These are phyloP conservation scores for Chrysaora quinquecirrha DNA, from an alignment of 30 jellyfish, hydroid and myxozoan genomes.

Conservation along the genomic window DNA sequence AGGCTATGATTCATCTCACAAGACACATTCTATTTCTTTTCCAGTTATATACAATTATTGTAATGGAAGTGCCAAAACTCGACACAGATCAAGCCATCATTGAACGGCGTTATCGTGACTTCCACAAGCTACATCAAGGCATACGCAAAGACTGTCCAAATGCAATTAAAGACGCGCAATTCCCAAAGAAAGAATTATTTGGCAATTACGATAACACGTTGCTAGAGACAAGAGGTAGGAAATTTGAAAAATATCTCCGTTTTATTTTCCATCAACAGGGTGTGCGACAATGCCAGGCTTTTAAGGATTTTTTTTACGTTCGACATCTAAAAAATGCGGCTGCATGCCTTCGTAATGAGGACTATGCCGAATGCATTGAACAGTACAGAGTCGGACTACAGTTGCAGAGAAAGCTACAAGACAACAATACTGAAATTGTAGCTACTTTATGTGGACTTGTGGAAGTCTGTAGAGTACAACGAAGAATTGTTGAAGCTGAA, in stretches of 20 bases:
- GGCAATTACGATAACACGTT: constrained; percentile 59
- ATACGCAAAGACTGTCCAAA: constrained; percentile 79
- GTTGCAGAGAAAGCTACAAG: constrained; percentile 79
- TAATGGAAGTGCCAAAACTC: constrained; percentile 83
- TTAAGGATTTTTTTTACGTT: constrained; percentile 72
- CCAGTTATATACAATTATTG: constrained; percentile 75
- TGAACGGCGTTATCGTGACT: constrained; percentile 88
- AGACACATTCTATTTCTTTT: too few species aligned
- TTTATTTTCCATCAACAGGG: constrained; percentile 86
- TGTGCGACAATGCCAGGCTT: constrained; percentile 74
- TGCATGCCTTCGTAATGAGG: constrained; percentile 70
- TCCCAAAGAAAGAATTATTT: constrained; percentile 86
- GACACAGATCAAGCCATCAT: constrained; percentile 88
- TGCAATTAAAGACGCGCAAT: constrained; percentile 61
- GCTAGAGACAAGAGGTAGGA: constrained; percentile 77
- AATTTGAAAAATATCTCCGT: constrained; percentile 81
- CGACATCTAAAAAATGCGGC: constrained; percentile 86
- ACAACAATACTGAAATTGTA: constrained; percentile 34
- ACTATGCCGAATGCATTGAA: constrained; percentile 48
- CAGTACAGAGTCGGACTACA: constrained; percentile 73
- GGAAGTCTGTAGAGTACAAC: constrained; percentile 75
- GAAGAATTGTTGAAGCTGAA: constrained; percentile 65
- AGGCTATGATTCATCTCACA: too few species aligned
- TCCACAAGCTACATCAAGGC: constrained; percentile 73
- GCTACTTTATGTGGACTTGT: constrained; percentile 81